phyloP scores from a whole-genome alignment of 2,797 vertebrate genomes.

The Sciurus vulgaris region DNA sequence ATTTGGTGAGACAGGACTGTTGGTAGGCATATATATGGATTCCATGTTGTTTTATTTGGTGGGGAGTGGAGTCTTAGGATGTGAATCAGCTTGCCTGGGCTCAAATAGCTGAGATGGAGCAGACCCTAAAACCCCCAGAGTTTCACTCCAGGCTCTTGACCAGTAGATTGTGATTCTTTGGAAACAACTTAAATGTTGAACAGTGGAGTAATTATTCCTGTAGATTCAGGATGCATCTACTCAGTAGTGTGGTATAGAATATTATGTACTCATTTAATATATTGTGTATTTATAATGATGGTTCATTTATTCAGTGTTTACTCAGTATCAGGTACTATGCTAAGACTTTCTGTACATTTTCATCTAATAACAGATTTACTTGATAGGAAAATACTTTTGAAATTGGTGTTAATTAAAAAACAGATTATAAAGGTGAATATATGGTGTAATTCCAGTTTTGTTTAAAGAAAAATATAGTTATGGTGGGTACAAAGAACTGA shows the following conservation, averaged over 20 bases:
- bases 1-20: conserved; percentile 12
- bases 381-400: conserved; percentile 52
- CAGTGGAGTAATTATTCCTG: neutral
- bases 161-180: neutral
- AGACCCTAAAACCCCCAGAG: neutral
- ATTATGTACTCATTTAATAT: neutral
- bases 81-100: neutral
- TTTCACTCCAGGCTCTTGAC: neutral
- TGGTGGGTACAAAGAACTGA: neutral
- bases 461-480: conserved; percentile 39
- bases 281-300: neutral
- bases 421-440: conserved; percentile 37
- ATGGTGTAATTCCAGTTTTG: conserved; percentile 53
- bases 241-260: neutral
- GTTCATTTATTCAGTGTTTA: neutral
- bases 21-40: neutral
- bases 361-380: conserved; percentile 17
- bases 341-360: conserved; percentile 13
- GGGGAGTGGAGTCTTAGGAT: neutral
- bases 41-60: neutral
- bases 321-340: neutral
- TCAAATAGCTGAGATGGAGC: neutral
- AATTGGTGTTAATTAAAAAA: conserved; percentile 47
- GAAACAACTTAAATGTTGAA: neutral
- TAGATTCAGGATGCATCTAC: neutral